Evolutionary conservation across 2,797 vertebrate genomes (phyloP), one percentile per base, ranked within the genome.

Genomic region (Sylvilagus floridanus): DNA sequence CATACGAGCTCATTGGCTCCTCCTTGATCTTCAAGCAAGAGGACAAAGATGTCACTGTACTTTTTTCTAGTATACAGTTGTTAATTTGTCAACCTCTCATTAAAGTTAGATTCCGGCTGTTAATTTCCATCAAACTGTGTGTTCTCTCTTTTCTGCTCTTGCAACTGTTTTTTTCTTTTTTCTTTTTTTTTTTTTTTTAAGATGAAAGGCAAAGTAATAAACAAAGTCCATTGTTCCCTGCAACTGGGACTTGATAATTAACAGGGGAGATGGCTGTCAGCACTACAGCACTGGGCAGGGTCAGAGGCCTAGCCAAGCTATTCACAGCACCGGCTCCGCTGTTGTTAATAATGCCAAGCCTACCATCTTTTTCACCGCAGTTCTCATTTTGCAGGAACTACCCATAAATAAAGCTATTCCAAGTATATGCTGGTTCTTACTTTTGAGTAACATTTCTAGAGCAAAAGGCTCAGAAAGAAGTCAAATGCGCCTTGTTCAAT

Each of bases 381-480:
- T 88, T 96, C 84, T 89, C 14, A 21, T 94, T 76, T 79, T 86
- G 57, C 37, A 83, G 79, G 79, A 85, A 78, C 32, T 19, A 11
- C 84, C 88, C 79, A 11, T 96, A 92, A 92, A 95, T 93, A 94
- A 87, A 94, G 22, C 78, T 52, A 73, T 93, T 86, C 66, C n/a
- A 63, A 83, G 57, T 86, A 4, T 78, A 32, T 91, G 71, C 81
- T 90, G 7, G 71, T 93, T 88, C 93, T 92, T 95, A 32, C 90
- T 94, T 95, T 94, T 93, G 90, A 96, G 89, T 97, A 94, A 92
- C 1, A 1, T 92, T 92, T 94, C 86, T 95, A 85, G 76, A 94
- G 88, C 92, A 93, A 42, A 97, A 95, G 83, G 35, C 89, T 90
- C 30, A 84, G 93, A 94, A 96, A 66, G 88, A 93, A 92, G 90